Evolutionary conservation across 2,797 vertebrate genomes (phyloP), one percentile per base, ranked within the genome.

Genomic region (Adelosebastes latens): DNA sequence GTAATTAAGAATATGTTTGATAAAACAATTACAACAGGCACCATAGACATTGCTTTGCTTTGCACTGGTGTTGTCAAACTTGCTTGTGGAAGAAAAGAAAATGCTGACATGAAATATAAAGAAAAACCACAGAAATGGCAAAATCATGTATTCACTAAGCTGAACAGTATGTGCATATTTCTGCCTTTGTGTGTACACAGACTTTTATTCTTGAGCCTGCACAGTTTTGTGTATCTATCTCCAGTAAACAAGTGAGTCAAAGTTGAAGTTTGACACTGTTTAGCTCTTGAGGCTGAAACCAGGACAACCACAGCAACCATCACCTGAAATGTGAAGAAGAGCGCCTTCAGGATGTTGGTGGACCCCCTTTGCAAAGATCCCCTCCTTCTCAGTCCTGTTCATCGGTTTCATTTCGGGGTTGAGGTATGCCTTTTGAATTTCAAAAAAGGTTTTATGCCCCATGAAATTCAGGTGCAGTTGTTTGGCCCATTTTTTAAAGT

Each of bases 341-440:
- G 16, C 13, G 9, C 8, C 52, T 22, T 32, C 59, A 31, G 12
- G 31, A 12, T 20, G 24, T 18, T 22, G 60, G 29, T 60, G 42
- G 24, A n/a, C 3, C 8, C 3, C 13, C 20, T 66, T 36, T 27
- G 39, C 53, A 72, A 36, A 72, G 69, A 66, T 29, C 55, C 18
- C 24, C 22, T 52, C 58, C 58, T 58, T 61, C 55, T 72, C 58
- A 12, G 0, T 58, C 24, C 22, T 62, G 34, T 22, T 22, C 56
- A 27, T 22, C 2, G 6, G 3, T 18, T 62, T 77, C 4, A 16
- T 60, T 68, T 68, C 75, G n/a, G 69, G 36, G 24, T n/a, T 78
- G 13, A 82, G 55, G 56, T 72, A 77, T 18, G 62, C 68, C 73
- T 82, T 82, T 32, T 72, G 74, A 62, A 82, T 72, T 67, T 82